phyloP scores from a whole-genome alignment of 2,113 vertebrate species.

The Phocoena phocoena region DNA sequence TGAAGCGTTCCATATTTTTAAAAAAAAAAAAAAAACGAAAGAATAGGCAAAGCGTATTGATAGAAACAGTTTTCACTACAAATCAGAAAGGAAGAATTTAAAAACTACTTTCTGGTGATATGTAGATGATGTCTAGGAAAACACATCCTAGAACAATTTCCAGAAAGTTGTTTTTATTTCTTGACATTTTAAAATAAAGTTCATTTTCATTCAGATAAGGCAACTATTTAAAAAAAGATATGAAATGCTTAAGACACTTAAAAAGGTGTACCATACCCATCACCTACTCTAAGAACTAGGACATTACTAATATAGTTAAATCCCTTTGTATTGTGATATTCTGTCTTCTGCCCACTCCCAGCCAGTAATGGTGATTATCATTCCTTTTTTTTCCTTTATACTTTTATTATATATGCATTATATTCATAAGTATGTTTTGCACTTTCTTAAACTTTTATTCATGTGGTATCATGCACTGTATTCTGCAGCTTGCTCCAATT shows the following conservation, averaged over 20 bases:
- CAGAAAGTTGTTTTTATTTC: conserved; percentile 35
- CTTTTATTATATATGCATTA: background rate
- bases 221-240: background rate
- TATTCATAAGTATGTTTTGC: conserved; percentile 1
- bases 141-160: background rate
- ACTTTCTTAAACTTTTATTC: conserved; percentile 30
- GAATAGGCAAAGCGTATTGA: background rate
- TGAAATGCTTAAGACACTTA: background rate
- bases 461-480: background rate
- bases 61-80: conserved; percentile 30
- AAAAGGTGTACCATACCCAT: background rate
- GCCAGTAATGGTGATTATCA: background rate
- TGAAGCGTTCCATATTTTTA: no score
- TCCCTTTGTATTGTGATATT: background rate
- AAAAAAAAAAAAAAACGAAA: no score
- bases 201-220: conserved; percentile 13
- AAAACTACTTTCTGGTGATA: conserved; percentile 32
- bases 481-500: background rate
- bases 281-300: background rate
- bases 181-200: conserved; percentile 19
- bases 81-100: background rate
- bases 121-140: background rate
- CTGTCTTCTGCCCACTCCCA: background rate
- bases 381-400: background rate
- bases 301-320: background rate